Evolutionary conservation across 2,797 vertebrate genomes (phyloP).

Genomic region (Darevskia nairensis): DNA sequence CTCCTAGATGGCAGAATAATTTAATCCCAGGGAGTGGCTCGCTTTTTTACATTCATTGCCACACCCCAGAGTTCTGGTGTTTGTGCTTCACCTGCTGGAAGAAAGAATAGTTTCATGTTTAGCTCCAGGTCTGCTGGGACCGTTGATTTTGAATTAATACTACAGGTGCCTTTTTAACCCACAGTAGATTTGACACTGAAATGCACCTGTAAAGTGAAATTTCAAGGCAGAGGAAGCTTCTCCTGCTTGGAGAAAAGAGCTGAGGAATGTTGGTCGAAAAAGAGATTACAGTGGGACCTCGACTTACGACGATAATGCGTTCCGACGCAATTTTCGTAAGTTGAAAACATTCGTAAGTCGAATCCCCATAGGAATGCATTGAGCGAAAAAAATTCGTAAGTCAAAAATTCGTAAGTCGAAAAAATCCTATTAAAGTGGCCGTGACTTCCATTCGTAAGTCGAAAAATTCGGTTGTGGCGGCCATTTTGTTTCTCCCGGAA

Average conservation of each 20-base stretch:
- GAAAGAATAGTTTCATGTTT: neutral
- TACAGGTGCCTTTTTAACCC: neutral
- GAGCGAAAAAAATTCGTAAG: too few relatives aligned
- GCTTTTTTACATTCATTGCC: neutral
- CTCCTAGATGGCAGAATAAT: constrained; percentile 34
- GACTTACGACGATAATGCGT: too few relatives aligned
- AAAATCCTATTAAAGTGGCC: too few relatives aligned
- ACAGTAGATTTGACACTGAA: neutral
- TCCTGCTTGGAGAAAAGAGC: neutral
- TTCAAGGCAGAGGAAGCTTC: neutral
- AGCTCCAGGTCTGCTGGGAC: neutral
- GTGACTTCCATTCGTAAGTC: too few relatives aligned
- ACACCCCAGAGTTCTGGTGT: neutral
- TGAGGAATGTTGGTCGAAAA: neutral
- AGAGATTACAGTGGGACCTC: too few relatives aligned
- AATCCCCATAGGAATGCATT: too few relatives aligned
- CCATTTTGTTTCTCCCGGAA: too few relatives aligned
- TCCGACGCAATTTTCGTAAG: too few relatives aligned
- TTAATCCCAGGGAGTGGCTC: constrained; percentile 57
- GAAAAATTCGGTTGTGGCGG: too few relatives aligned
- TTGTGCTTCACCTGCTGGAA: neutral
- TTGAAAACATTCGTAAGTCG: too few relatives aligned
- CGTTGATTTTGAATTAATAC: neutral
- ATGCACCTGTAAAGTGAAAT: neutral
- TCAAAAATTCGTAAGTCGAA: too few relatives aligned